Base-by-base conservation (phyloP, 2,113 vertebrate species). In the Pungitius pungitius region DNA sequence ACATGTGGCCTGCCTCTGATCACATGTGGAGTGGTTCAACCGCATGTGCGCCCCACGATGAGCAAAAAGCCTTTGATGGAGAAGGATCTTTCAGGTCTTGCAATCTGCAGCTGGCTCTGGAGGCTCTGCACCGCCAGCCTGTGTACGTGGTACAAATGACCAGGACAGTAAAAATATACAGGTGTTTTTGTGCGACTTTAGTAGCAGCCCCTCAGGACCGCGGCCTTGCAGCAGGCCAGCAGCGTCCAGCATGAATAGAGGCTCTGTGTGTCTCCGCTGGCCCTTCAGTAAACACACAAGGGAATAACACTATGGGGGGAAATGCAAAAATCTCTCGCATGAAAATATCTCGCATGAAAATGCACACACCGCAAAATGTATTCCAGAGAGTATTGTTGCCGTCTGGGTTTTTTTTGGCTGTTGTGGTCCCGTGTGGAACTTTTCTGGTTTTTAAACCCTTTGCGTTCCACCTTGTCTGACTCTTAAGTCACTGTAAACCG, bases 231-330 rank as follows among this genome's bases (percentile, higher is more conserved):
- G 58, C 35, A 59, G 66, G 73, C 70, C 84, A 84, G 77, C 72
- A 65, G 33, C 81, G 68, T 68, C 66, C 33, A n/a, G 66, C 45
- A 89, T 92, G 90, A 94, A 93, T 91, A 84, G 82, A 87, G 80
- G 13, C 83, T 89, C 75, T 93, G 85, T 92, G 20, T 18, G 11
- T 80, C 79, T 89, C 81, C 43, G 45, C 86, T 66, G 51, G 71
- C 61, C 24, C 40, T 82, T 84, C 59, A 73, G 78, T 87, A 90
- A 92, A 92, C 87, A 89, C 1, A 85, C 40, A 9, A 61, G 2
- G 1, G 79, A 88, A 87, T 64, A 75, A 71, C 60, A 69, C 76
- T 83, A 69, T 87, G 86, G 76, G 76, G n/a, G 78, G 84, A 35
- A 82, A 66, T 39, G 49, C 17, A 35, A 86, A 81, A 65, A 56